phyloP scores from a whole-genome alignment of 1,140 invertebrate genomes.

The Solenopsis invicta region DNA sequence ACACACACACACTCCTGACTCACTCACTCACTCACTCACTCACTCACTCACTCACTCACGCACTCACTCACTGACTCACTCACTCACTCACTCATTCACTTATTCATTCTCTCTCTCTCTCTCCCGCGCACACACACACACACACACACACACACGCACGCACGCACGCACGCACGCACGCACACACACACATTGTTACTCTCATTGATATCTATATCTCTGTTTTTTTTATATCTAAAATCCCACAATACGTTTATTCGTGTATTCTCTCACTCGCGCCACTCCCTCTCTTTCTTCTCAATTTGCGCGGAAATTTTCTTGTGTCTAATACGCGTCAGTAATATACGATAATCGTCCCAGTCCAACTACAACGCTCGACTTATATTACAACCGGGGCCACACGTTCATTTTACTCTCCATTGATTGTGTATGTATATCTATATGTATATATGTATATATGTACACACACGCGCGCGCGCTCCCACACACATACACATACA shows the following conservation, averaged over 20 bases:
- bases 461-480: too few species aligned
- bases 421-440: constrained; percentile 76
- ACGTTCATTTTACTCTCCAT: constrained; percentile 74
- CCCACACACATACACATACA: too few species aligned
- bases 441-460: constrained; percentile 83
- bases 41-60: too few species aligned
- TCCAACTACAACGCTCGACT: constrained; percentile 74
- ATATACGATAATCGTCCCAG: constrained; percentile 72
- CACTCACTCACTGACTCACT: too few species aligned
- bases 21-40: too few species aligned
- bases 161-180: neutral
- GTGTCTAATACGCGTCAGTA: constrained; percentile 56
- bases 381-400: constrained; percentile 82
- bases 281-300: constrained; percentile 1
- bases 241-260: constrained; percentile 59
- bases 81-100: too few species aligned
- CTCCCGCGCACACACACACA: too few species aligned
- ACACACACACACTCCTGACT: neutral
- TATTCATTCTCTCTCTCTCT: too few species aligned
- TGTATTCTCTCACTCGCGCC: constrained; percentile 39
- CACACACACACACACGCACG: too few species aligned
- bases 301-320: constrained; percentile 26
- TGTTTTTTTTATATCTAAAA: constrained; percentile 56
- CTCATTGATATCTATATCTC: too few species aligned
- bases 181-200: neutral